phyloP scores from a whole-genome alignment of 2,113 vertebrate species.

The Alectura lathami region DNA sequence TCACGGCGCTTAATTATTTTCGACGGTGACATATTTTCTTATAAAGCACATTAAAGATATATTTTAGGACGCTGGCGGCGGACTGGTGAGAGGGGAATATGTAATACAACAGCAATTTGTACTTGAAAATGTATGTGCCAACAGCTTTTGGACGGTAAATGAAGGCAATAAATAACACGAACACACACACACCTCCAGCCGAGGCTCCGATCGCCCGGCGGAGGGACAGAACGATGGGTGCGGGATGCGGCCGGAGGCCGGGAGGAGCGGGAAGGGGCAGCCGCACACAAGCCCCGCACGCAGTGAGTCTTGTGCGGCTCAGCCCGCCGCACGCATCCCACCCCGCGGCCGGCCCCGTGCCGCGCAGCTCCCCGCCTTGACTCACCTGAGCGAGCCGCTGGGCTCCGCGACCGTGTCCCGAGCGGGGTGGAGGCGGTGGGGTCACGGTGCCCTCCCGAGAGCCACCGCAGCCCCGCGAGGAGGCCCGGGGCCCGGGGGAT shows the following conservation, averaged over 20 bases:
- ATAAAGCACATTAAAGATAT: slow-evolving; percentile 13
- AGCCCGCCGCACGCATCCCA: neutral
- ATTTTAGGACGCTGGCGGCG: slow-evolving; percentile 30
- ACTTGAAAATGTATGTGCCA: slow-evolving; percentile 64
- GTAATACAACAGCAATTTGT: slow-evolving; percentile 61
- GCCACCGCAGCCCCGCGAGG: neutral
- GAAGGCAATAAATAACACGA: slow-evolving; percentile 61
- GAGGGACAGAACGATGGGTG: neutral
- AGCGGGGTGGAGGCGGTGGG: too few relatives aligned
- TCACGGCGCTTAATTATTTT: slow-evolving; percentile 38
- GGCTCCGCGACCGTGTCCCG: neutral
- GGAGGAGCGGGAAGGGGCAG: neutral
- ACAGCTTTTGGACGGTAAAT: slow-evolving; percentile 62
- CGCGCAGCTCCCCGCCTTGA: neutral
- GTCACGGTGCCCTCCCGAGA: neutral
- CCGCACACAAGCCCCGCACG: accelerated
- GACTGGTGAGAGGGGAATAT: slow-evolving; percentile 44
- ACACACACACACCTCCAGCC: slow-evolving; percentile 1
- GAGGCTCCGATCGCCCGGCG: neutral
- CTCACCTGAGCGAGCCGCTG: neutral
- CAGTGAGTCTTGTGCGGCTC: neutral
- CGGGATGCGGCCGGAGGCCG: neutral
- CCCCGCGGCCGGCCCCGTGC: neutral
- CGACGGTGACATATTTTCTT: slow-evolving; percentile 27
- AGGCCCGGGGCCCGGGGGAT: accelerated